Evolutionary conservation across 1,140 invertebrate genomes (phyloP).

Genomic region (Archegozetes longisetosus): DNA sequence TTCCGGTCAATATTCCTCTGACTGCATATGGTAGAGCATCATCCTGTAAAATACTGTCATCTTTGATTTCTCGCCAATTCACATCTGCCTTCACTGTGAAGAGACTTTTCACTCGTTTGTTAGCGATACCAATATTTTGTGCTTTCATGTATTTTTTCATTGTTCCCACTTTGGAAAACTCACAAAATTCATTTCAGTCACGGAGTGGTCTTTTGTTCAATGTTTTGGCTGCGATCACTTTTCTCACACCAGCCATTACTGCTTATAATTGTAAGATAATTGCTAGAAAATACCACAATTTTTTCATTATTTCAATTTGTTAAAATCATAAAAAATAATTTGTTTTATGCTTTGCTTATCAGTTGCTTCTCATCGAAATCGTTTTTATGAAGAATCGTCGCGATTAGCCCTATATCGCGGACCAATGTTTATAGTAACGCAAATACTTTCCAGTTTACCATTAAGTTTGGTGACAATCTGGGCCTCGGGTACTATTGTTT

Average conservation of each 20-base stretch:
- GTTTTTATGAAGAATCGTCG: slow-evolving; percentile 67
- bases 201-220: slow-evolving; percentile 65
- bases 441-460: slow-evolving; percentile 58
- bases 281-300: not conserved
- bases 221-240: slow-evolving; percentile 53
- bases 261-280: slow-evolving; percentile 36
- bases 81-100: slow-evolving; percentile 38
- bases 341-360: slow-evolving; percentile 19
- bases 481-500: slow-evolving; percentile 47
- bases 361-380: slow-evolving; percentile 66
- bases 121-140: slow-evolving; percentile 57
- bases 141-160: slow-evolving; percentile 64
- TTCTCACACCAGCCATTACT: slow-evolving; percentile 52
- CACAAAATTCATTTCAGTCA: slow-evolving; percentile 53
- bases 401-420: slow-evolving; percentile 71
- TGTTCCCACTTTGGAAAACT: slow-evolving; percentile 40
- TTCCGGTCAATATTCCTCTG: slow-evolving; percentile 18
- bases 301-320: not conserved
- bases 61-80: slow-evolving; percentile 40
- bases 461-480: slow-evolving; percentile 53
- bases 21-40: slow-evolving; percentile 50
- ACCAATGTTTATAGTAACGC: slow-evolving; percentile 58
- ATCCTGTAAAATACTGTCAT: slow-evolving; percentile 47
- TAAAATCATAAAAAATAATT: not conserved
- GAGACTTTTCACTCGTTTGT: slow-evolving; percentile 50